Conservation (phyloP, 1,140 invertebrate genomes). For the Eufriesea mexicana region DNA sequence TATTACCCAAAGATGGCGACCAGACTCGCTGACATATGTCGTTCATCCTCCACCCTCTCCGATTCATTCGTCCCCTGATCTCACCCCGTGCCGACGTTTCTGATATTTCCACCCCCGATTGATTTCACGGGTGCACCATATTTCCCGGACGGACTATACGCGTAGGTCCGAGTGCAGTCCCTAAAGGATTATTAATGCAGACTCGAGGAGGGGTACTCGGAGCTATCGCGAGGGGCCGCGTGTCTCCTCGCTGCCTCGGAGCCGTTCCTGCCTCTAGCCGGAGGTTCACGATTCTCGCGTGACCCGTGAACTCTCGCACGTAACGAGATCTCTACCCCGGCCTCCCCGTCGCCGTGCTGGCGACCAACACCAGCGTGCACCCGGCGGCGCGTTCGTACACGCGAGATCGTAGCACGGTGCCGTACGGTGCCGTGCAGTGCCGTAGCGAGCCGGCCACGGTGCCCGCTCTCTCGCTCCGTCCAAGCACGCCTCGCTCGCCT, state of each 20-base stretch:
- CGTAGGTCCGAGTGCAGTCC: constrained; percentile 5
- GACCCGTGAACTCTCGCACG: constrained; percentile 76
- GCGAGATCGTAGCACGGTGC: constrained; percentile 37
- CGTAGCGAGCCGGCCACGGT: constrained; percentile 30
- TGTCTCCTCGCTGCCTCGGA: constrained; percentile 45
- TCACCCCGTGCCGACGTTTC: too few relatives aligned
- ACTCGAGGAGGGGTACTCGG: constrained; percentile 30
- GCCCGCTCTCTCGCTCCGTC: constrained; percentile 44
- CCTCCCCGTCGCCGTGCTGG: constrained; percentile 19
- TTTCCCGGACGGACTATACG: too few relatives aligned
- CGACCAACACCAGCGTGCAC: constrained; percentile 46
- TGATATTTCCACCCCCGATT: too few relatives aligned
- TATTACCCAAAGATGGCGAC: too few relatives aligned
- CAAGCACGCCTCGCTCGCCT: constrained; percentile 68
- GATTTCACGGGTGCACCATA: too few relatives aligned
- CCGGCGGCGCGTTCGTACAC: constrained; percentile 41
- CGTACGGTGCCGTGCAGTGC: constrained; percentile 53
- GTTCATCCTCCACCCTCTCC: too few relatives aligned
- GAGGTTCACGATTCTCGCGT: constrained; percentile 74
- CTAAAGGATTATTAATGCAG: constrained; percentile 64
- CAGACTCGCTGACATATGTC: too few relatives aligned
- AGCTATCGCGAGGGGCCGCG: constrained; percentile 64
- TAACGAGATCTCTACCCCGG: constrained; percentile 70
- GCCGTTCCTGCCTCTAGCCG: constrained; percentile 56
- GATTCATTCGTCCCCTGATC: too few relatives aligned